Conservation (phyloP, 2,797 vertebrate species). For the Brachyrhaphis roseni region DNA sequence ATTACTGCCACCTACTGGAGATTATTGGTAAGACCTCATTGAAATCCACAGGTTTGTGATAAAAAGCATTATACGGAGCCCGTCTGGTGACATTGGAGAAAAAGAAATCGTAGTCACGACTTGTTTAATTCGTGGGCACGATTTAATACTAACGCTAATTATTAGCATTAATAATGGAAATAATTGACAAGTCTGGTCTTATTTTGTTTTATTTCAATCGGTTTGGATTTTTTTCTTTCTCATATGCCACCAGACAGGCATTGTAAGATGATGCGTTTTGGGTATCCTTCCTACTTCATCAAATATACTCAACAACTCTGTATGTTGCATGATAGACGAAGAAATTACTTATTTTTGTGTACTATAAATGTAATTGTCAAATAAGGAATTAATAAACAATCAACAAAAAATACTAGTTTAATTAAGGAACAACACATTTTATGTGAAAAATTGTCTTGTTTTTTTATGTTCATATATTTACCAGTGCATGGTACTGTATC, state of each 20-base stretch:
- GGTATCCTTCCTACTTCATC: background rate
- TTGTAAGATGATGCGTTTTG: background rate
- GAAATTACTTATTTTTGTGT: background rate
- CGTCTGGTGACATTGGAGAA: no score
- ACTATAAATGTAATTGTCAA: background rate
- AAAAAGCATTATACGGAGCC: background rate
- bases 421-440: background rate
- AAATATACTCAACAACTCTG: background rate
- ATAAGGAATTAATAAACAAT: background rate
- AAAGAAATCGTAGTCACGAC: no score
- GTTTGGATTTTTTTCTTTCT: no score
- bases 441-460: background rate
- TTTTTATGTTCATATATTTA: background rate
- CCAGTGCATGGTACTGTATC: background rate
- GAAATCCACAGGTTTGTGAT: background rate
- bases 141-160: no score
- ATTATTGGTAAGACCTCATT: background rate
- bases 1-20: constrained; percentile 51
- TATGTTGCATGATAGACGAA: background rate
- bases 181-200: no score
- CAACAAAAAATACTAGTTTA: background rate
- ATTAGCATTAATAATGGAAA: no score
- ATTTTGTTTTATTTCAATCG: no score
- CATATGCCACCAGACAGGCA: no score
- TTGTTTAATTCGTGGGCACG: no score